These are phyloP conservation scores for Zaprionus inermis DNA, from an alignment of 1,140 invertebrate genomes.

Conservation along the genomic window DNA sequence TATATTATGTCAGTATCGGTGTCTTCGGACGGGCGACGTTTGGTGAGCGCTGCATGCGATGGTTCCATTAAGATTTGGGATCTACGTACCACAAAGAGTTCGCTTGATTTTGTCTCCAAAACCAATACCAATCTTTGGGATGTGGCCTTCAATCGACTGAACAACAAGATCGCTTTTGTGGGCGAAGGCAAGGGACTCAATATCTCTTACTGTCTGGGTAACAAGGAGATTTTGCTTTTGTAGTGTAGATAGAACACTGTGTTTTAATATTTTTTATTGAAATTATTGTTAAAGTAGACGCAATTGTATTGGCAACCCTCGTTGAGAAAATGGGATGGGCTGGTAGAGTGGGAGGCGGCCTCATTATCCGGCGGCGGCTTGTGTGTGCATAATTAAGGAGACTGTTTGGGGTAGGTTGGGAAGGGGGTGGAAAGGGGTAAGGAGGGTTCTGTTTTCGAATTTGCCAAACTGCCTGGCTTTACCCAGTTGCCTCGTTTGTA, in stretches of 20 bases:
- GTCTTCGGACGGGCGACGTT: constrained; percentile 16
- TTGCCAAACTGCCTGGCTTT: constrained; percentile 2
- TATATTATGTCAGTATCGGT: constrained; percentile 26
- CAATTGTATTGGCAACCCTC: constrained; percentile 18
- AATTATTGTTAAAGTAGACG: constrained; percentile 4
- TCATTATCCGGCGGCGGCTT: constrained; percentile 29
- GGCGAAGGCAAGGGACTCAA: constrained; percentile 35
- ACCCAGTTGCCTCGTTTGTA: constrained; percentile 25
- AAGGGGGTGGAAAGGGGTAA: not conserved
- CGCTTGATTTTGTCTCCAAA: not conserved
- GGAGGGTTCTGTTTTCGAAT: not conserved
- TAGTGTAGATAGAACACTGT: not conserved
- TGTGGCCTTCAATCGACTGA: constrained; percentile 33
- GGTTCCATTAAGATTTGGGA: constrained; percentile 37
- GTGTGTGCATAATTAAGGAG: constrained; percentile 61
- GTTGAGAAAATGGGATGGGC: not conserved
- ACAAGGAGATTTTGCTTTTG: constrained; percentile 25
- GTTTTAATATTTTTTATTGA: constrained; percentile 4
- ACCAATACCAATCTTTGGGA: constrained; percentile 35
- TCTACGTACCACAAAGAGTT: constrained; percentile 15
- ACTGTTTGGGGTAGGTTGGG: not conserved
- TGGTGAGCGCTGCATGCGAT: constrained; percentile 28
- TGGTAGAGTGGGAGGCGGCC: not conserved
- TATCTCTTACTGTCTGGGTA: constrained; percentile 31
- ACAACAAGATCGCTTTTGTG: constrained; percentile 32